Conservation (phyloP, 2,797 vertebrate genomes). For the Okamejei kenojei region DNA sequence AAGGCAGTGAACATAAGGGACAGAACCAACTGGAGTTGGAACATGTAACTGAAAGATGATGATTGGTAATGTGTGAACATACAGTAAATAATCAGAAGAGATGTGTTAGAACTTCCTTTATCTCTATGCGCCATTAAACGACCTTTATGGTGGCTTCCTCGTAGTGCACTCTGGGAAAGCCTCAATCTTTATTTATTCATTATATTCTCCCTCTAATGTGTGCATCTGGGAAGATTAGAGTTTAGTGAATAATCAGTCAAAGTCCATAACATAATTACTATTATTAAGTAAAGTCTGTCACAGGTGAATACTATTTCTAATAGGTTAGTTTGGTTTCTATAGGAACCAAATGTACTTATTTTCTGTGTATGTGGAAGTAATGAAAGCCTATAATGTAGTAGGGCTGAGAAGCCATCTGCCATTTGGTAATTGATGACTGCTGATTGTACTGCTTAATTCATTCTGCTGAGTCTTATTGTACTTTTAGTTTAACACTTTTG, state of each 20-base stretch:
- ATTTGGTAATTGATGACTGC: slow-evolving; percentile 10
- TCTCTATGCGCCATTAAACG: neutral
- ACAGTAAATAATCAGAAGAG: neutral
- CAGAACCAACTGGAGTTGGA: neutral
- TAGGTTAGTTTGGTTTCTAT: slow-evolving; percentile 25
- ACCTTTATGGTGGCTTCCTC: neutral
- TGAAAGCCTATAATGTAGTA: neutral
- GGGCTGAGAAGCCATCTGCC: neutral
- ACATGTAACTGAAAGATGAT: neutral
- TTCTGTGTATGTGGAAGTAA: neutral
- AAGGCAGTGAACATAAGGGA: no score
- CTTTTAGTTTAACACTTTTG: neutral
- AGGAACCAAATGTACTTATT: slow-evolving; percentile 18
- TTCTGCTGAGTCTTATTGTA: neutral
- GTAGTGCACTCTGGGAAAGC: neutral
- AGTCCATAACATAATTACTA: slow-evolving; percentile 10
- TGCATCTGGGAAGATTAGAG: slow-evolving; percentile 21
- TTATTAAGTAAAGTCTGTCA: slow-evolving; percentile 30
- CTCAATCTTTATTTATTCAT: slow-evolving; percentile 5
- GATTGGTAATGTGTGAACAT: neutral
- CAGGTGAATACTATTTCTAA: neutral
- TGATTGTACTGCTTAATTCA: slow-evolving; percentile 15
- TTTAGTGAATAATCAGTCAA: slow-evolving; percentile 20
- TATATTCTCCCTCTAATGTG: neutral
- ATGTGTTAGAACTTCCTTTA: neutral